A percentile compares a stretch with the other conserved stretches of the same genome.
These are phyloP conservation scores for Aphyosemion australe DNA, from an alignment of 2,113 vertebrate species.

Conservation along the genomic window DNA sequence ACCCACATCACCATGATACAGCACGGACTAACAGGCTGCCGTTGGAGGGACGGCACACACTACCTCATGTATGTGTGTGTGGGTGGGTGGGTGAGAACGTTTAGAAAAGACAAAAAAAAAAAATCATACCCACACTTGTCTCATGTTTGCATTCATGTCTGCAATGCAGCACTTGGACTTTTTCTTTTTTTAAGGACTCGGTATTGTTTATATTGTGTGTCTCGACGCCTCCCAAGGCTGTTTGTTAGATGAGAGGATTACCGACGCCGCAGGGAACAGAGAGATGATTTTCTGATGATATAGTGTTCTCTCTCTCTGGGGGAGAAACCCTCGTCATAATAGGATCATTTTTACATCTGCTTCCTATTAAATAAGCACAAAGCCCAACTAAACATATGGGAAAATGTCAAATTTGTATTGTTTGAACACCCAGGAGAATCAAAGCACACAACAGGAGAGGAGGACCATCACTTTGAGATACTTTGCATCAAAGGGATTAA, in stretches of 20 bases:
- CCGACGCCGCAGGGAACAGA: conserved; percentile 51
- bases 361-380: conserved; percentile 28
- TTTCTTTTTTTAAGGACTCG: conserved; percentile 37
- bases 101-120: background rate
- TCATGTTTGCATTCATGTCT: conserved; percentile 64
- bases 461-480: background rate
- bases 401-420: conserved; percentile 9
- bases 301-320: conserved; percentile 52
- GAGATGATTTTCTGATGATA: conserved; percentile 66
- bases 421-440: conserved; percentile 24
- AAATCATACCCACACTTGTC: conserved; percentile 49
- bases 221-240: conserved; percentile 57
- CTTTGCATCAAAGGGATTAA: too few relatives aligned
- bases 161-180: conserved; percentile 64
- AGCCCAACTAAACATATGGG: conserved; percentile 31
- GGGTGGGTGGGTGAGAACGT: conserved; percentile 53
- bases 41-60: conserved; percentile 37
- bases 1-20: conserved; percentile 61
- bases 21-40: conserved; percentile 57
- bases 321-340: conserved; percentile 50
- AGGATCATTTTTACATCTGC: conserved; percentile 61
- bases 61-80: conserved; percentile 10
- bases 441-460: conserved; percentile 7
- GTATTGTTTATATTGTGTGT: conserved; percentile 65
- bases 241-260: conserved; percentile 72